Base-by-base conservation (phyloP, 2,888 invertebrate species). In the Polymixis lichenea region DNA sequence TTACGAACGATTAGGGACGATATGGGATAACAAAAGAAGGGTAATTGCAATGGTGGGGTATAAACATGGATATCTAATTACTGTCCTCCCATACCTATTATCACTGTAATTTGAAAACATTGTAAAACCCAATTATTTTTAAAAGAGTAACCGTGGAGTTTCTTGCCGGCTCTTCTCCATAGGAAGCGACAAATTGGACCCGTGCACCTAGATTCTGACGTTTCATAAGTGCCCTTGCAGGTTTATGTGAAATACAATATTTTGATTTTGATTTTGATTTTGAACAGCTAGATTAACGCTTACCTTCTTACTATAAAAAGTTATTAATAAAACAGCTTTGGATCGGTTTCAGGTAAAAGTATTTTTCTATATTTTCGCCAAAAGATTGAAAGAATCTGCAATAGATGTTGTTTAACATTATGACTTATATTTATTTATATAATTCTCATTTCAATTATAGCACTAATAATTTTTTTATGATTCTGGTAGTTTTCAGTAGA, bases 1-100 rank as follows among this genome's bases (percentile, higher is more conserved):
- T 72, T 60, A n/a, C 19, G 15, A 68, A 68, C 64, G 56, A 56
- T 83, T 69, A 83, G 8, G n/a, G 38, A 53, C 7, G 43, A 58
- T 5, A 55, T 19, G 17, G 46, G 53, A 58, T 68, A 8, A 25
- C 49, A 32, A 25, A 65, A 55, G 25, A 17, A 7, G 17, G 32
- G 5, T n/a, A 7, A 25, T n/a, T 71, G 61, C 19, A 28, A 19
- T 60, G 19, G 11, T 60, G 60, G 11, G 6, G 1, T 28, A 19
- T 58, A 25, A 58, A 28, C 58, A 28, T 19, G 25, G 25, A 49
- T 17, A 49, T 15, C 15, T 17, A 17, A 17, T 25, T 56, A 13
- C n/a, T 25, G n/a, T n/a, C n/a, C n/a, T n/a, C n/a, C n/a, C n/a
- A n/a, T n/a, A n/a, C n/a, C n/a, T n/a, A n/a, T n/a, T n/a, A n/a